phyloP scores from a whole-genome alignment of 2,797 vertebrate genomes.

The Dromococcyx pavoninus region DNA sequence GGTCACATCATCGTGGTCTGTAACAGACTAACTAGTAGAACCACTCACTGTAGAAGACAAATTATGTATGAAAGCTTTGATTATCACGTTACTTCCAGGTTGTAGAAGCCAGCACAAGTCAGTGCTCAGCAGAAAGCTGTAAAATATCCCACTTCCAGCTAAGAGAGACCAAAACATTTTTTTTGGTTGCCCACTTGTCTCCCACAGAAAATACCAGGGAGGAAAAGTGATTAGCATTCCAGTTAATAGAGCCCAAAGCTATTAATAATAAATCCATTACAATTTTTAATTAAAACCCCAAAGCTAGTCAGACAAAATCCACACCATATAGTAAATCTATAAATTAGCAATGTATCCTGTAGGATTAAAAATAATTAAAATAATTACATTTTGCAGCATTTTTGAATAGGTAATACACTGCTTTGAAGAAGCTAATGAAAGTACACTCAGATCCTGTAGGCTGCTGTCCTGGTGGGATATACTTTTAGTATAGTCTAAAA shows the following conservation, averaged over 20 bases:
- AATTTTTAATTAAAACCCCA: slow-evolving; percentile 73
- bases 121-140: not conserved
- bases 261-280: slow-evolving; percentile 74
- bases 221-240: slow-evolving; percentile 60
- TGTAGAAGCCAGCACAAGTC: not conserved
- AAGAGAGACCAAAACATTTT: not conserved
- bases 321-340: slow-evolving; percentile 69
- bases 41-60: not conserved
- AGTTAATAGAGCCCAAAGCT: slow-evolving; percentile 64
- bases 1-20: not conserved
- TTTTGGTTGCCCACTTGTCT: not conserved
- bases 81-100: not conserved
- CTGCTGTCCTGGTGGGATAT: slow-evolving; percentile 29
- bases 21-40: not conserved
- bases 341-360: slow-evolving; percentile 75
- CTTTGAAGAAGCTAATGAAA: slow-evolving; percentile 58
- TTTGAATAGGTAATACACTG: slow-evolving; percentile 62
- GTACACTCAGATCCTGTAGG: slow-evolving; percentile 56
- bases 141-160: not conserved
- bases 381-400: slow-evolving; percentile 73
- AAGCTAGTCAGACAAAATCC: slow-evolving; percentile 66
- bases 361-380: slow-evolving; percentile 72
- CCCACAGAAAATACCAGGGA: slow-evolving; percentile 21
- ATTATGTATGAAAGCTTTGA: not conserved
- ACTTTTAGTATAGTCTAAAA: not conserved